Evolutionary conservation across 2,888 invertebrate genomes (phyloP), one percentile per base, ranked within the genome.

Genomic region (Caenorhabditis drosophilae): DNA sequence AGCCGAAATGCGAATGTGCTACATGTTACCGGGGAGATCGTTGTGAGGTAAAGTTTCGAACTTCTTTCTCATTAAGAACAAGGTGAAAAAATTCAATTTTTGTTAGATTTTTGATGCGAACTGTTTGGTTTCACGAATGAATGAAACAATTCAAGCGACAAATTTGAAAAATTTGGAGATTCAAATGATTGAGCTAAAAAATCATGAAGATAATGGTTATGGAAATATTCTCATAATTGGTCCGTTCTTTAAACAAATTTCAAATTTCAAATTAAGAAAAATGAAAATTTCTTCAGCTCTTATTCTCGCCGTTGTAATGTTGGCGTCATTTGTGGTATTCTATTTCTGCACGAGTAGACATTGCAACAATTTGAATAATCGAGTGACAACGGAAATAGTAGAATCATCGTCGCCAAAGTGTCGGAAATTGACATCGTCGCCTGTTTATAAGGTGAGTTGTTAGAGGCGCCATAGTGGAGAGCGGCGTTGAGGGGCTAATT

Each of bases 381-480:
- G 20, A 40, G 4, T 6, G 40, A 7, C 23, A 7, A 23, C n/a
- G n/a, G n/a, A n/a, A n/a, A n/a, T n/a, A n/a, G n/a, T n/a, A n/a
- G n/a, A n/a, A n/a, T n/a, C n/a, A n/a, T n/a, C n/a, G n/a, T n/a
- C n/a, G n/a, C n/a, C n/a, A n/a, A n/a, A n/a, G n/a, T n/a, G n/a
- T n/a, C 25, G 7, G 42, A 22, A 42, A 42, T 42, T 22, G 42
- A 42, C 4, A 23, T 42, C 7, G n/a, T 25, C 7, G 23, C 23
- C 6, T 4, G 3, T 12, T 3, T 42, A 23, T 25, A 42, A 42
- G 42, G 45, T 18, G 22, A 45, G 31, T 25, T 16, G 2, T 22
- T 3, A 44, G 3, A 2, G 45, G 31, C 45, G 45, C 45, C 45
- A 31, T n/a, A 45, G n/a, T 45, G n/a, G n/a, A n/a, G n/a, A n/a